phyloP scores from a whole-genome alignment of 2,113 vertebrate species.

The Tympanuchus pallidicinctus region DNA sequence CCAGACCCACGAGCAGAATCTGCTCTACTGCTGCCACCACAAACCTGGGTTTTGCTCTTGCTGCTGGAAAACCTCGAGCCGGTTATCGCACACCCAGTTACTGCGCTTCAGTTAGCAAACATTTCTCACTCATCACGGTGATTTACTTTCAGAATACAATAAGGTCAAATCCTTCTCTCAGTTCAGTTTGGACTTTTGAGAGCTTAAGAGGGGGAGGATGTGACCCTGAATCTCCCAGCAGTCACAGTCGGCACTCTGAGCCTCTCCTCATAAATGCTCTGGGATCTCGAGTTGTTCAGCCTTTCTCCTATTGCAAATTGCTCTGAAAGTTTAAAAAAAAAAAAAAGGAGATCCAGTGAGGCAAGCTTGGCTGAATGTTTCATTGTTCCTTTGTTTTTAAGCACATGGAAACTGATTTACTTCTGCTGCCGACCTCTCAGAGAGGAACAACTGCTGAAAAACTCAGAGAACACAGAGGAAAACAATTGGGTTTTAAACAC shows the following conservation, averaged over 20 bases:
- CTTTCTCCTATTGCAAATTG: constrained; percentile 15
- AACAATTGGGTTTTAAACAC: neutral
- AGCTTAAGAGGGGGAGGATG: neutral
- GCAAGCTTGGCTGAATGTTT: constrained; percentile 39
- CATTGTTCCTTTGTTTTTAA: constrained; percentile 45
- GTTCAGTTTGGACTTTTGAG: neutral
- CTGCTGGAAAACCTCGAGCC: neutral
- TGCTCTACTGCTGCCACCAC: neutral
- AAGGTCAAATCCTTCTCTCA: neutral
- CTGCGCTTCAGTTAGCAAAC: neutral
- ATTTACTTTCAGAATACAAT: neutral
- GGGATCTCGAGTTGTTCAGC: neutral
- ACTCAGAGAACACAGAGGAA: neutral
- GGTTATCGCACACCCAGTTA: rapidly evolving
- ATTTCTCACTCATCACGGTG: neutral
- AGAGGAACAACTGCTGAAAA: neutral
- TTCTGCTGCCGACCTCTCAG: neutral
- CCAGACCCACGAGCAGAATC: neutral
- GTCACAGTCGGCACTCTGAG: neutral
- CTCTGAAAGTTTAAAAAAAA: neutral
- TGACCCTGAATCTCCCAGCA: neutral
- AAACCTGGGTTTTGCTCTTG: neutral
- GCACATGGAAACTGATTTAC: neutral
- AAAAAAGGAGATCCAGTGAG: neutral
- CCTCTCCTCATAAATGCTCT: constrained; percentile 1